Conservation (phyloP, 2,797 vertebrate species). For the Hoplostethus mediterraneus region DNA sequence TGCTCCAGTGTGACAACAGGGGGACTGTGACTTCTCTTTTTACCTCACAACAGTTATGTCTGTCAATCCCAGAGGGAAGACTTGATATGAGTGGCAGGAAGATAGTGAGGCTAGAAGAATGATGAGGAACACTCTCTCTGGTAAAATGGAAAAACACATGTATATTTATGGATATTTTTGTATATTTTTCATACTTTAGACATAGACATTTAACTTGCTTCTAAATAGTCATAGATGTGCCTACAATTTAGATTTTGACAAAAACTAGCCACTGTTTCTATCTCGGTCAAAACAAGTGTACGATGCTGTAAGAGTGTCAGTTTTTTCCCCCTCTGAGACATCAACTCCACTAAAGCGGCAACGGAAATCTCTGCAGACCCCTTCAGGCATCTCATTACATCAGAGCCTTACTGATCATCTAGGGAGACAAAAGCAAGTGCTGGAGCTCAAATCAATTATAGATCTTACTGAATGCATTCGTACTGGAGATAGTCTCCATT, state of each 20-base stretch:
- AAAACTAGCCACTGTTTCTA: slow-evolving; percentile 7
- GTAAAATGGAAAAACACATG: slow-evolving; percentile 12
- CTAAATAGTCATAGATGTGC: not conserved
- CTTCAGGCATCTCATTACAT: slow-evolving; percentile 57
- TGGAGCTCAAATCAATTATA: slow-evolving; percentile 64
- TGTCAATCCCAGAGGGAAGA: slow-evolving; percentile 35
- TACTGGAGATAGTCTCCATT: slow-evolving; percentile 44
- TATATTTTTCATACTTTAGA: no score
- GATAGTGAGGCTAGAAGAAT: slow-evolving; percentile 9
- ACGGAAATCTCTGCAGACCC: slow-evolving; percentile 42
- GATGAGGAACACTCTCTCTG: not conserved
- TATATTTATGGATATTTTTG: no score
- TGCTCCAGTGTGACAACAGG: slow-evolving; percentile 55
- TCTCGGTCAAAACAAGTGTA: not conserved
- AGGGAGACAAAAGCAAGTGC: slow-evolving; percentile 58
- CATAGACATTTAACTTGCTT: slow-evolving; percentile 13
- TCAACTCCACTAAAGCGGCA: slow-evolving; percentile 31
- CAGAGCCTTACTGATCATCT: slow-evolving; percentile 60
- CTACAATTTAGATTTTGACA: not conserved
- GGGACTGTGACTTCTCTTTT: slow-evolving; percentile 47
- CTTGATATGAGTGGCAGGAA: slow-evolving; percentile 15
- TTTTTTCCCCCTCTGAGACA: slow-evolving; percentile 23
- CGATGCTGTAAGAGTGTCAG: not conserved
- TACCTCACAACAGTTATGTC: slow-evolving; percentile 32
- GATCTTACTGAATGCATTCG: slow-evolving; percentile 63